Conservation (phyloP, 1,140 invertebrate genomes). For the Euura saliciscinereae region DNA sequence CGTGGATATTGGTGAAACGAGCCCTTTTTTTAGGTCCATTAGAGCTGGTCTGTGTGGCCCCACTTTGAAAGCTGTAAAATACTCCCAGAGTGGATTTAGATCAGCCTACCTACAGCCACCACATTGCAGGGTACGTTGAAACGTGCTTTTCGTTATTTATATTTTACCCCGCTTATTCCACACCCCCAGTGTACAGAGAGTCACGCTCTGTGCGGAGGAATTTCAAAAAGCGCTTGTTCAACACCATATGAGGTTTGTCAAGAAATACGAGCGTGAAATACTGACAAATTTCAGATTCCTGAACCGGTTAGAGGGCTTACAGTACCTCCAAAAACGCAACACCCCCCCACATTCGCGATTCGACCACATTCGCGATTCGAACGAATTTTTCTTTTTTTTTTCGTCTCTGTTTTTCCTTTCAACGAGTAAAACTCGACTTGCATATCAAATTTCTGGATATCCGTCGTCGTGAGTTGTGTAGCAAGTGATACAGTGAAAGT, state of each 20-base stretch:
- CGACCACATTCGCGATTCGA: background rate
- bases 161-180: background rate
- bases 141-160: slow-evolving; percentile 4
- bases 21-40: background rate
- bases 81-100: background rate
- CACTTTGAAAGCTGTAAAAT: background rate
- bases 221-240: background rate
- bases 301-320: background rate
- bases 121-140: background rate
- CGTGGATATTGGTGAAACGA: background rate
- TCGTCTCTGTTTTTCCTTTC: background rate
- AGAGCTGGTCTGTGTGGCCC: background rate
- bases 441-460: background rate
- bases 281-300: slow-evolving; percentile 3
- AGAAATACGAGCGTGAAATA: slow-evolving; percentile 5
- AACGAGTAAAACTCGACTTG: background rate
- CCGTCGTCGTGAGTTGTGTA: background rate
- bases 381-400: background rate
- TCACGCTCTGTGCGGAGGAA: background rate
- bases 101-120: background rate
- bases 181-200: too few species aligned
- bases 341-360: too few species aligned
- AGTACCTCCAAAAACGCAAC: background rate
- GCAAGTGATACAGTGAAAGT: background rate
- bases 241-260: background rate